A percentile compares a stretch with the other conserved stretches of the same genome.
Conservation (phyloP, 2,113 vertebrate genomes). For the Engraulis encrasicolus region DNA sequence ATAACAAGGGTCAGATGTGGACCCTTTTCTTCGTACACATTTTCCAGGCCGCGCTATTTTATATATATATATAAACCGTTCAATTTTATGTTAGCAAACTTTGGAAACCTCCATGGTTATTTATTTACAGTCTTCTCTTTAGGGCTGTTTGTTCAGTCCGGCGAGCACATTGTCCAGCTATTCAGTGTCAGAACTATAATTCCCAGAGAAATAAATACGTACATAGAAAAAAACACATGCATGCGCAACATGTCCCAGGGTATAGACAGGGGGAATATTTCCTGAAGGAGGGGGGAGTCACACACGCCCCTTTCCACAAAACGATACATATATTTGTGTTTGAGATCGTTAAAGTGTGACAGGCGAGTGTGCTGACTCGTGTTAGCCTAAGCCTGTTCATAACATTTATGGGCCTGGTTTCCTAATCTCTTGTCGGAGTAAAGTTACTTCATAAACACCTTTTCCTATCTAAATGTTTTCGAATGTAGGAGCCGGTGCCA, state of each 20-base stretch:
- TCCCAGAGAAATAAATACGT: slow-evolving; percentile 11
- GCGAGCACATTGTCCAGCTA: not conserved
- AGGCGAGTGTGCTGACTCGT: not conserved
- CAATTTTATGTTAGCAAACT: slow-evolving; percentile 9
- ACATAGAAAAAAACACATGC: not conserved
- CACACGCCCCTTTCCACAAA: not conserved
- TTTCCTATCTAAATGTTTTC: slow-evolving; percentile 9
- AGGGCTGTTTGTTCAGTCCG: not conserved
- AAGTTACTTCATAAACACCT: slow-evolving; percentile 22
- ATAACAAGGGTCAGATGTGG: slow-evolving; percentile 13
- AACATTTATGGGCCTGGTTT: not conserved
- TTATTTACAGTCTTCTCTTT: not conserved
- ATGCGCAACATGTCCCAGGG: not conserved
- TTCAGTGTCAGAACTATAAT: slow-evolving; percentile 6
- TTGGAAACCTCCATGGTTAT: slow-evolving; percentile 1
- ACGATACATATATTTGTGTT: slow-evolving; percentile 18
- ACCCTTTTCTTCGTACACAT: not conserved
- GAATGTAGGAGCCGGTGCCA: not conserved
- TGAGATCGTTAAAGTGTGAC: not conserved
- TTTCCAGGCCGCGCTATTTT: not conserved
- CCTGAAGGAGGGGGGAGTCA: not conserved
- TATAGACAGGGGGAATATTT: not conserved
- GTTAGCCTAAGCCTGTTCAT: not conserved
- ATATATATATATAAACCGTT: not conserved
- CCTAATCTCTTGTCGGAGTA: slow-evolving; percentile 14